These are phyloP conservation scores for Melanocharis versteri DNA, from an alignment of 2,113 vertebrate genomes.

Conservation along the genomic window DNA sequence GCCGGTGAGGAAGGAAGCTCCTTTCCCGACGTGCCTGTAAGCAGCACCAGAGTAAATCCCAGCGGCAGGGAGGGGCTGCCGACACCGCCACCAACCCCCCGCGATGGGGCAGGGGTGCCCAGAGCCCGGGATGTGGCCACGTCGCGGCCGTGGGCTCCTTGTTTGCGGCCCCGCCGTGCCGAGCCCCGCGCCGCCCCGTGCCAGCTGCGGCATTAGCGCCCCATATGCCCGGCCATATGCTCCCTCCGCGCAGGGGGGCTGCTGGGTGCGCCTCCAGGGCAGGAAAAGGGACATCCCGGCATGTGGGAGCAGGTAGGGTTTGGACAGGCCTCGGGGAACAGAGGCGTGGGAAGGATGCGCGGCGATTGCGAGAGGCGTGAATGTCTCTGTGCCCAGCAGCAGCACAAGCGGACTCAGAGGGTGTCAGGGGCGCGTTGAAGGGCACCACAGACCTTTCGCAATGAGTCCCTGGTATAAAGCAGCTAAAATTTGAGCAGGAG, in stretches of 20 bases:
- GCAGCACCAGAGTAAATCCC: not conserved
- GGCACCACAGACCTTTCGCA: not conserved
- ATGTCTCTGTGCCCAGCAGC: fast-evolving
- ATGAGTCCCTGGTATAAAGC: not conserved
- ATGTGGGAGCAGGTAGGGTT: not conserved
- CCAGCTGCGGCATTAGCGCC: not conserved
- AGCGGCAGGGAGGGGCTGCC: not conserved
- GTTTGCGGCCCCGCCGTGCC: fast-evolving
- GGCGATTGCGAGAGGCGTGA: fast-evolving
- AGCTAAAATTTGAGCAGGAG: not conserved
- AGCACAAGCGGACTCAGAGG: not conserved
- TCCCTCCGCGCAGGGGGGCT: fast-evolving
- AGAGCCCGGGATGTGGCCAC: fast-evolving
- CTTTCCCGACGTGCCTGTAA: fast-evolving
- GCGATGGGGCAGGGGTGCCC: fast-evolving
- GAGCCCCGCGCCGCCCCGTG: fast-evolving
- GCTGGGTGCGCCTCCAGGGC: not conserved
- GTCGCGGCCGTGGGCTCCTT: fast-evolving
- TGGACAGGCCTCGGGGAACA: fast-evolving
- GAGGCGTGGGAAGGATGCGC: not conserved
- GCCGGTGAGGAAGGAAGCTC: fast-evolving
- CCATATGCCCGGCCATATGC: not conserved
- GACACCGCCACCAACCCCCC: not conserved
- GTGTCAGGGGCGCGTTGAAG: fast-evolving
- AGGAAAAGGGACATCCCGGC: not conserved